A percentile compares a stretch with the other conserved stretches of the same genome.
Evolutionary conservation across 2,797 vertebrate species (phyloP).

Genomic region (Monodelphis domestica): DNA sequence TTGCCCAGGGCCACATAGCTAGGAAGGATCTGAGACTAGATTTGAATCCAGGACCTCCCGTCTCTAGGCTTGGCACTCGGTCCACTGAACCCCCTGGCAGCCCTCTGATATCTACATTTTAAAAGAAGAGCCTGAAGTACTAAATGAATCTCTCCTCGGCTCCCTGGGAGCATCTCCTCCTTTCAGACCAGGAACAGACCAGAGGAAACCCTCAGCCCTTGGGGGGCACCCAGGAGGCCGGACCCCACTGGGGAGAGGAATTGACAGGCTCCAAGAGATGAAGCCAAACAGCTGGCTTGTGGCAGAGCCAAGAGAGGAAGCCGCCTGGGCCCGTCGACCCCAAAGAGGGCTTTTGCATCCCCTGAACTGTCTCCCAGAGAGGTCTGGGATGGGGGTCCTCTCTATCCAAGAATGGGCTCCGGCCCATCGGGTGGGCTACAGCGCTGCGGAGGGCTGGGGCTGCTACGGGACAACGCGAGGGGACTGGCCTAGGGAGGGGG

Average conservation of each 20-base stretch:
- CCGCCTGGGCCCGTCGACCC: background rate
- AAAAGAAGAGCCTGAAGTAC: background rate
- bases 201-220: background rate
- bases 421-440: background rate
- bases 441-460: background rate
- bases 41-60: too few relatives aligned
- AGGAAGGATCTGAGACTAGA: too few relatives aligned
- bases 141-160: background rate
- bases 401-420: background rate
- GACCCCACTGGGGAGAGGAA: too few relatives aligned
- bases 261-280: background rate
- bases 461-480: background rate
- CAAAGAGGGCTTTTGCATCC: background rate
- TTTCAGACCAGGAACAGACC: background rate
- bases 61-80: too few relatives aligned
- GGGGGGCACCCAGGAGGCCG: background rate
- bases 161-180: background rate
- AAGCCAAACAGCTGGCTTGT: background rate
- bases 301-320: background rate
- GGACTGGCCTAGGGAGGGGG: background rate
- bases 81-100: too few relatives aligned
- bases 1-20: too few relatives aligned
- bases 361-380: background rate
- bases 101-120: background rate
- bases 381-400: background rate